phyloP scores from a whole-genome alignment of 2,113 vertebrate species.

The Centrocercus urophasianus region DNA sequence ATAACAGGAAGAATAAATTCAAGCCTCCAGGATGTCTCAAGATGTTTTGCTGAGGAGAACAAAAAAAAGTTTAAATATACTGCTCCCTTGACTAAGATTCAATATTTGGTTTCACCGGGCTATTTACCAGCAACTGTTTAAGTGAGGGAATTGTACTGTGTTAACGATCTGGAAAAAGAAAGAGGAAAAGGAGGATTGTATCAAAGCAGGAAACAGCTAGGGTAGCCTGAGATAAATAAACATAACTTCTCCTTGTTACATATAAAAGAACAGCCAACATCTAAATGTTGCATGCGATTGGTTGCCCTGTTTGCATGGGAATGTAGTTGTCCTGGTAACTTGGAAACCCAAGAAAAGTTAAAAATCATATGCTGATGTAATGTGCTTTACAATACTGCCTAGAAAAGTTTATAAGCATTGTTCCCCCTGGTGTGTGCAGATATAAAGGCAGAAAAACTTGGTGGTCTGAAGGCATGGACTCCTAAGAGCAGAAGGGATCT shows the following conservation, averaged over 20 bases:
- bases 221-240: not conserved
- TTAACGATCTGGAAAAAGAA: not conserved
- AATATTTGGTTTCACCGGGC: not conserved
- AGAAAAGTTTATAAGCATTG: not conserved
- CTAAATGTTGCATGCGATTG: not conserved
- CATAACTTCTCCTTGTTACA: not conserved
- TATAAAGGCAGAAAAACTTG: not conserved
- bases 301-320: not conserved
- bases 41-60: not conserved
- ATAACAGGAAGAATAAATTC: not conserved
- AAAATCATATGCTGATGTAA: not conserved
- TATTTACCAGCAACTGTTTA: not conserved
- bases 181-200: not conserved
- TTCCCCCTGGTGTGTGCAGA: not conserved
- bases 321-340: not conserved
- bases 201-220: not conserved
- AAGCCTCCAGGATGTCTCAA: not conserved
- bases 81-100: not conserved
- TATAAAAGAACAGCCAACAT: not conserved
- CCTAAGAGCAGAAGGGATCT: not conserved
- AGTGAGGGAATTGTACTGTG: not conserved
- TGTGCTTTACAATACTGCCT: not conserved
- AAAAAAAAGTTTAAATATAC: not conserved
- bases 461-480: not conserved
- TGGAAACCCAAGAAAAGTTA: not conserved